A percentile compares a stretch with the other conserved stretches of the same genome.
Evolutionary conservation across 2,888 invertebrate genomes (phyloP).

Genomic region (Andrena hattorfiana): DNA sequence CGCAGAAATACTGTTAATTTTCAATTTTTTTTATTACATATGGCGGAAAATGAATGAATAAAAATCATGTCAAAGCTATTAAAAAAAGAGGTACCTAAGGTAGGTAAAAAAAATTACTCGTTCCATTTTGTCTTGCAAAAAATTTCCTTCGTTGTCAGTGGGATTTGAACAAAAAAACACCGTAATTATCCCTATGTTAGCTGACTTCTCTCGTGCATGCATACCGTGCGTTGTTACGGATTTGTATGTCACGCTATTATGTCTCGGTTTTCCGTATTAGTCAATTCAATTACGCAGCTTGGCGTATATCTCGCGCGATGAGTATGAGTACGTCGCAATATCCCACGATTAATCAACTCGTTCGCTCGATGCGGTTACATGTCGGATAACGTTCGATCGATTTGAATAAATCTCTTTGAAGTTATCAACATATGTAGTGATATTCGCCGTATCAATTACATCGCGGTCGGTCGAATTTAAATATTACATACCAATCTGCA

Average conservation of each 20-base stretch:
- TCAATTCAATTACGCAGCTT: constrained; percentile 41
- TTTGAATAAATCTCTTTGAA: constrained; percentile 54
- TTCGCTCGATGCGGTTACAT: constrained; percentile 40
- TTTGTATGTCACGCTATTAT: constrained; percentile 20
- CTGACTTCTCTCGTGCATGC: neutral
- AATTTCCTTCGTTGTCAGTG: neutral
- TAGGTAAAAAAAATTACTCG: neutral
- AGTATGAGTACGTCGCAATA: constrained; percentile 19
- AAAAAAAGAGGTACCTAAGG: neutral
- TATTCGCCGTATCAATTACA: constrained; percentile 32
- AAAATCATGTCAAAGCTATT: no score
- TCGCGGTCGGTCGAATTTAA: constrained; percentile 23
- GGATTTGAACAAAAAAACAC: neutral
- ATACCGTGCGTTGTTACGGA: neutral
- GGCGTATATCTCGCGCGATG: constrained; percentile 15
- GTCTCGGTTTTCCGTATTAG: constrained; percentile 41
- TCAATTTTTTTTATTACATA: no score
- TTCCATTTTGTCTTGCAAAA: neutral
- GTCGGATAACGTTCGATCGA: constrained; percentile 39
- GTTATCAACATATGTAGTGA: constrained; percentile 21
- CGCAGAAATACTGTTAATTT: no score
- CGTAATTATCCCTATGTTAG: neutral
- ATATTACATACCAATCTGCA: constrained; percentile 1
- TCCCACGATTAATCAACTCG: constrained; percentile 51
- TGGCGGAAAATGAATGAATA: no score